Conservation (phyloP, 2,797 vertebrate genomes). For the Pipistrellus pipistrellus region DNA sequence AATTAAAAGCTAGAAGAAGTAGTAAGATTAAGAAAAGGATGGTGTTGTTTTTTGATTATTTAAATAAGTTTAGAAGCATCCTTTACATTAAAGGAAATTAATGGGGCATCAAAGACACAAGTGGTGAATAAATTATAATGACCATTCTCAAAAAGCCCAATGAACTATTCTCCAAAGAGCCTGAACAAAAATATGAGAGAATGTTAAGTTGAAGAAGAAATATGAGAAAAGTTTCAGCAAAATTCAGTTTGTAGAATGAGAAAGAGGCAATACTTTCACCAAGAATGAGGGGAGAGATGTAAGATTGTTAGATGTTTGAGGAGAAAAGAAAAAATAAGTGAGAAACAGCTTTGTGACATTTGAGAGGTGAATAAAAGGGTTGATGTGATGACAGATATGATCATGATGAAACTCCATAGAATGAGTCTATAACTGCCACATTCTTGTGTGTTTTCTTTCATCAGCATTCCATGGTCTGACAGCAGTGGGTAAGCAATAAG, state of each 20-base stretch:
- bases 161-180: neutral
- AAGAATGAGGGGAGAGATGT: neutral
- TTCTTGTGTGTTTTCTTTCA: constrained; percentile 19
- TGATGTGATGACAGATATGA: neutral
- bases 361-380: constrained; percentile 29
- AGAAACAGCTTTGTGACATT: constrained; percentile 36
- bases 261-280: neutral
- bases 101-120: neutral
- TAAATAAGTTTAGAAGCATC: neutral
- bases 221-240: neutral
- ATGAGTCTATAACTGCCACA: neutral
- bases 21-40: neutral
- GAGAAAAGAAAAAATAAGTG: constrained; percentile 36
- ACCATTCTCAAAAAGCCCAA: neutral
- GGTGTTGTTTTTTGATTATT: neutral
- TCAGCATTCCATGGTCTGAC: neutral
- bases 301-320: neutral
- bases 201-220: neutral
- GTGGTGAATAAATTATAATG: neutral
- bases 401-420: neutral
- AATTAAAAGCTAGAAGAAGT: neutral
- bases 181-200: neutral
- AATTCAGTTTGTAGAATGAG: neutral
- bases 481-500: neutral
- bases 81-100: neutral